Evolutionary conservation across 2,797 vertebrate genomes (phyloP), one percentile per base, ranked within the genome.

Genomic region (Gallinago nigripennis): DNA sequence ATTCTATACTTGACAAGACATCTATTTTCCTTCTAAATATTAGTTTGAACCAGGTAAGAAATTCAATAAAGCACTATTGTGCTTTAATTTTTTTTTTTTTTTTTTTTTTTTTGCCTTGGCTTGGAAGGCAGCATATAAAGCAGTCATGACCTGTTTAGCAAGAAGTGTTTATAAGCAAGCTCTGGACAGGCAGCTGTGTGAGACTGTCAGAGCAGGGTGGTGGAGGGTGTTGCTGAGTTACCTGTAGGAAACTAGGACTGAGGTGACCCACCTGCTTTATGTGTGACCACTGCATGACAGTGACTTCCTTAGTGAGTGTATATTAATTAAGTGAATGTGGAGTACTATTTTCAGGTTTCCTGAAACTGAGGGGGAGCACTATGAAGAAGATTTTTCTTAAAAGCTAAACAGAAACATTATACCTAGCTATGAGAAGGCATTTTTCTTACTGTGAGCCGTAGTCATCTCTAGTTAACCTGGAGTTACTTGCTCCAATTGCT

Each of bases 101-200:
- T 33, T 45, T 31, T 30, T 20, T 30, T 58, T 35, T n/a, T 33
- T 15, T 35, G 15, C 16, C 35, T n/a, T 31, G 5, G 2, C 53
- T 79, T 88, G 77, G 65, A 85, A 81, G 84, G 33, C 33, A 72
- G 58, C 17, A 16, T 79, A 11, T 90, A 75, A 91, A 91, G 68
- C 73, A 84, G 70, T 95, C 91, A 86, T 94, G 90, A 95, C 92
- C 92, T 96, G 91, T 90, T 96, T 79, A 86, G 87, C 92, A 96
- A 94, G 93, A 95, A 75, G 23, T 50, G 61, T 95, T 95, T 86
- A 25, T 88, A 90, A 83, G 87, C 79, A 76, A 60, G 56, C 70
- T 88, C 66, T 88, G 89, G 48, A 82, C 86, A 92, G 57, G 58
- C 66, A 88, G 58, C 58, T 82, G 35, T 57, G 64, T 51, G 80